phyloP scores from a whole-genome alignment of 2,797 vertebrate species.

The Ctenopoma kingsleyae region DNA sequence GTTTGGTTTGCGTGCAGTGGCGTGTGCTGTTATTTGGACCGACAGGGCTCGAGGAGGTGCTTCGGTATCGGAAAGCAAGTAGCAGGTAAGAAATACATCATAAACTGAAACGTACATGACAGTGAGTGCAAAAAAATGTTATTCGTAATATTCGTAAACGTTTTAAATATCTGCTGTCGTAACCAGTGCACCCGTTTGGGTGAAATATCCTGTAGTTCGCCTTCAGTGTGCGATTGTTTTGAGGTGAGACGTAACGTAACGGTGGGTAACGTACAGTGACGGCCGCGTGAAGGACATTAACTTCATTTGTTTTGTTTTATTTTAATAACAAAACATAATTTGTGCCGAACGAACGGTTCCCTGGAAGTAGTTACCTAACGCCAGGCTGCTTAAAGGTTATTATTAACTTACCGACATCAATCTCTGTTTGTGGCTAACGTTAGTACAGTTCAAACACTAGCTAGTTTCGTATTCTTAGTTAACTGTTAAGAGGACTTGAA shows the following conservation, averaged over 20 bases:
- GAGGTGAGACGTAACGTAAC: neutral
- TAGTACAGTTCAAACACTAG: no score
- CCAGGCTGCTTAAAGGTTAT: neutral
- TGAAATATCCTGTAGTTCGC: neutral
- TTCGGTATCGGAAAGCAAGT: neutral
- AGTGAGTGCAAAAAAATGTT: neutral
- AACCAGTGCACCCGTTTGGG: neutral
- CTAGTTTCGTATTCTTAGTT: neutral
- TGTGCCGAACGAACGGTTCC: neutral
- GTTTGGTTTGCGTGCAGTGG: conserved; percentile 40
- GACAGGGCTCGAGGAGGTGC: conserved; percentile 10
- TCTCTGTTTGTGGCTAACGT: no score
- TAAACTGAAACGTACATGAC: neutral
- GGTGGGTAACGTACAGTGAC: neutral
- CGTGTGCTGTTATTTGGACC: neutral
- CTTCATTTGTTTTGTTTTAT: neutral
- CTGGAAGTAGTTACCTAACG: neutral
- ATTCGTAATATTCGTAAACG: neutral
- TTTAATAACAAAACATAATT: neutral
- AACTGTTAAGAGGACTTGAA: no score
- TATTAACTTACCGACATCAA: neutral
- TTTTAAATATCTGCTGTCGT: neutral
- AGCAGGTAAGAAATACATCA: neutral
- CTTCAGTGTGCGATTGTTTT: conserved; percentile 11
- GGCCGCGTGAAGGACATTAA: neutral